Evolutionary conservation across 2,113 vertebrate species (phyloP), one percentile per base, ranked within the genome.

Genomic region (Cyanoramphus novaezelandiae): DNA sequence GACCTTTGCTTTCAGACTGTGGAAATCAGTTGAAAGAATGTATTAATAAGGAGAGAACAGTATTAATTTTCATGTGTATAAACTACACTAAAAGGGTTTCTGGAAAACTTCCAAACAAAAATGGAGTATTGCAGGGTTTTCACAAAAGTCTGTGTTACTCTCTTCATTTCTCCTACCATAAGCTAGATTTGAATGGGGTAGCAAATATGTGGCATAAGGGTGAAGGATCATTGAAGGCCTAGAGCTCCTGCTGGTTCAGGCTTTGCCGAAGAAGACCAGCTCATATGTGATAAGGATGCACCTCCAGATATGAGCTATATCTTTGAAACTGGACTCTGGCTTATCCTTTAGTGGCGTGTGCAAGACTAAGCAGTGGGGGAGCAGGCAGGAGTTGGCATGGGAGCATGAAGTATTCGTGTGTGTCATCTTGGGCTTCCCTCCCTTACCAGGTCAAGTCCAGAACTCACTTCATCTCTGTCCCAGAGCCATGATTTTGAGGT

Each of bases 21-120:
- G 88, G 62, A 93, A 85, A 62, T 83, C 72, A 83, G 55, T 83
- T 78, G 75, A 88, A 91, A 65, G 50, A 71, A 70, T 50, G 28
- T 49, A 71, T 62, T 76, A 83, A 75, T 82, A 94, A 90, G 49
- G 44, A 46, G 13, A 43, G 53, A 78, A 74, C 25, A 29, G 64
- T 82, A 68, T 77, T 92, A 46, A 88, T 80, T 91, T 82, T 88
- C 53, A 53, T 82, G 83, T 92, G 23, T 87, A 49, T 91, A 43
- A 72, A 63, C 35, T 80, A 65, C 20, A 82, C 37, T 69, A 43
- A 86, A 72, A 93, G 67, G 67, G 49, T 63, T 64, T 91, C 89
- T 97, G 91, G 94, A 93, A 94, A 35, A 29, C 50, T 78, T 84
- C 86, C 79, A 84, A 80, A 88, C 82, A 89, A 75, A 87, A 92